Conservation (phyloP, 2,113 vertebrate species). For the Callospermophilus lateralis region DNA sequence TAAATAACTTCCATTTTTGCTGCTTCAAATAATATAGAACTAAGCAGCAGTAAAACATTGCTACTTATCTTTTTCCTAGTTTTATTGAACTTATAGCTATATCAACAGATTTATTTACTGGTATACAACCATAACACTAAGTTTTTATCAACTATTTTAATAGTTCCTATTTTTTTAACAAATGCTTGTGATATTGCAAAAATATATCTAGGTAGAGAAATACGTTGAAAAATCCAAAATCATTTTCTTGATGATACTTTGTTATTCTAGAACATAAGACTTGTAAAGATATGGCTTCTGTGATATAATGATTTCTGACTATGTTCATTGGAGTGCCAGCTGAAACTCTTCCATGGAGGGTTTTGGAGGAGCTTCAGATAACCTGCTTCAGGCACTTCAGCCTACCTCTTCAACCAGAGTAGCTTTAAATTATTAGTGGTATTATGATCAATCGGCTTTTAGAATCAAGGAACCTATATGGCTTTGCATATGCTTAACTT, state of each 20-base stretch:
- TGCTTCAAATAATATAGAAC: slow-evolving; percentile 62
- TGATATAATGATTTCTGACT: neutral
- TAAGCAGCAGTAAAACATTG: slow-evolving; percentile 26
- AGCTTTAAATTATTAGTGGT: neutral
- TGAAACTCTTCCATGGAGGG: neutral
- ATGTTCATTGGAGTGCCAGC: neutral
- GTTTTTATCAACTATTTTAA: slow-evolving; percentile 23
- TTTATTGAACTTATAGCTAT: neutral
- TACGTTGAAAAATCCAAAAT: neutral
- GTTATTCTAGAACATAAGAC: slow-evolving; percentile 6
- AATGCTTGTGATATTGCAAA: neutral
- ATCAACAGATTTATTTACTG: neutral
- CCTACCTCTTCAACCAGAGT: neutral
- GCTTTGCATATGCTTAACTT: slow-evolving; percentile 11
- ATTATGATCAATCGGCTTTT: neutral
- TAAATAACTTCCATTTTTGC: slow-evolving; percentile 69
- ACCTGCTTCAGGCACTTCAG: neutral
- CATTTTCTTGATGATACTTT: neutral
- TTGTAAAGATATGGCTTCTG: neutral
- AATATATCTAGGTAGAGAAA: neutral
- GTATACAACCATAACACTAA: neutral
- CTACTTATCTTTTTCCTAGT: neutral
- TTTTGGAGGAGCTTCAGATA: neutral
- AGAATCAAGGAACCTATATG: neutral
- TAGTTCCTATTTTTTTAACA: neutral